A percentile compares a stretch with the other conserved stretches of the same genome.
phyloP scores from a whole-genome alignment of 2,888 invertebrate species.

The Pheosia gnoma region DNA sequence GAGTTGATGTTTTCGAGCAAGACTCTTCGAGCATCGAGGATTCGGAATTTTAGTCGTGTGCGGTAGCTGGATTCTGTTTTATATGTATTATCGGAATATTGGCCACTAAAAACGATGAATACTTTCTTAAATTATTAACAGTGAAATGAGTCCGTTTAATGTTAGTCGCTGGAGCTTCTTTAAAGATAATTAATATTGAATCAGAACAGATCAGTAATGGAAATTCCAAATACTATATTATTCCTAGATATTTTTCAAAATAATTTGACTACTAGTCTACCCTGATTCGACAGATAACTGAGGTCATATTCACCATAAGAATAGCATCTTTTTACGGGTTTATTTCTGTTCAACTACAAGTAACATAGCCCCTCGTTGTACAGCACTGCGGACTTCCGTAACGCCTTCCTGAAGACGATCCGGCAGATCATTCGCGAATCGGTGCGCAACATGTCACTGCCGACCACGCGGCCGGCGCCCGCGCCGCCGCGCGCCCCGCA shows the following conservation, averaged over 20 bases:
- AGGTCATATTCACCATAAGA: neutral
- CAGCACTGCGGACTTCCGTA: conserved; percentile 97
- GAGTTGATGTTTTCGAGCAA: conserved; percentile 25
- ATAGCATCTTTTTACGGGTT: neutral
- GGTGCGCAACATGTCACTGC: conserved; percentile 98
- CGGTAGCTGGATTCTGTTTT: no score
- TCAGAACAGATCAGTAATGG: no score
- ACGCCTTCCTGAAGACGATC: conserved; percentile 98
- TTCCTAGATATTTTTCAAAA: no score
- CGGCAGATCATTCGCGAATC: conserved; percentile 98
- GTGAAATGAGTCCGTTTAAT: no score
- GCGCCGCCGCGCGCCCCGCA: conserved; percentile 75
- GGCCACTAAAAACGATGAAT: no score
- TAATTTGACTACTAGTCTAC: neutral
- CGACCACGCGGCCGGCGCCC: conserved; percentile 87
- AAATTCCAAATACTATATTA: no score
- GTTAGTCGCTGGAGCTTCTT: no score
- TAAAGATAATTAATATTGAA: no score
- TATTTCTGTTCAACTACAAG: neutral
- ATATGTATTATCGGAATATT: no score
- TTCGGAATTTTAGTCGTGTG: no score
- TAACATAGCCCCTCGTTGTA: conserved; percentile 16
- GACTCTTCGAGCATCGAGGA: no score
- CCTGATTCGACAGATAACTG: neutral
- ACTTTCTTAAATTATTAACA: no score